Base-by-base conservation (phyloP, 2,888 invertebrate species). In the Zaprionus obscuricornis region DNA sequence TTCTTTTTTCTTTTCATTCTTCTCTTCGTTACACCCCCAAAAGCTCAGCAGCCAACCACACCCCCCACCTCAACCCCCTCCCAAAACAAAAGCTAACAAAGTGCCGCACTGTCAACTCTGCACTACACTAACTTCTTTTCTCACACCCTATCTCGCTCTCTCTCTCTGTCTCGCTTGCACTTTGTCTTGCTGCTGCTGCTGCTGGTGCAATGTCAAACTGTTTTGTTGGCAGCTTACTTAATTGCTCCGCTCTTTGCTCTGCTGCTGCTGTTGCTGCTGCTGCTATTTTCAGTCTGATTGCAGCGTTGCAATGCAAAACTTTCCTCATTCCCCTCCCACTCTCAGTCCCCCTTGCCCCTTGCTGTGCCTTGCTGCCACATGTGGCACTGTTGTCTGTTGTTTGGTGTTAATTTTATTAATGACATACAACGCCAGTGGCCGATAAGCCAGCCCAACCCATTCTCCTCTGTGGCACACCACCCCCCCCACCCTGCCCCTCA, bases 381-480 rank as follows among this genome's bases (percentile, higher is more conserved):
- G 65, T 68, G 62, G n/a, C 62, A 22, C 1, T 34, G 40, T 49
- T 64, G 72, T 76, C 77, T 66, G 74, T 72, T 85, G n/a, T n/a
- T n/a, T n/a, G 77, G 87, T 88, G 88, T 88, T 89, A 89, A 89
- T 88, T 89, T 89, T 89, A 89, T 89, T 88, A 89, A 89, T 89
- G 89, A 86, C 88, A 86, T 86, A 65, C 79, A 84, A 75, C 75
- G 81, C 62, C 65, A 69, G 42, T 69, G 66, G 58, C 50, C 76
- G 16, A 36, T 37, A 50, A 46, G 6, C 11, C n/a, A 13, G 13
- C 7, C 29, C 20, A 10, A 22, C 20, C 18, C n/a, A 8, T 10
- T 14, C 29, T 5, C 36, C 45, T 13, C n/a, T n/a, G n/a, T n/a
- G n/a, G n/a, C n/a, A 13, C 5, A 27, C 50, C n/a, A 10, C 22